phyloP scores from a whole-genome alignment of 2,888 invertebrate genomes.

The Seira sanloemensis region DNA sequence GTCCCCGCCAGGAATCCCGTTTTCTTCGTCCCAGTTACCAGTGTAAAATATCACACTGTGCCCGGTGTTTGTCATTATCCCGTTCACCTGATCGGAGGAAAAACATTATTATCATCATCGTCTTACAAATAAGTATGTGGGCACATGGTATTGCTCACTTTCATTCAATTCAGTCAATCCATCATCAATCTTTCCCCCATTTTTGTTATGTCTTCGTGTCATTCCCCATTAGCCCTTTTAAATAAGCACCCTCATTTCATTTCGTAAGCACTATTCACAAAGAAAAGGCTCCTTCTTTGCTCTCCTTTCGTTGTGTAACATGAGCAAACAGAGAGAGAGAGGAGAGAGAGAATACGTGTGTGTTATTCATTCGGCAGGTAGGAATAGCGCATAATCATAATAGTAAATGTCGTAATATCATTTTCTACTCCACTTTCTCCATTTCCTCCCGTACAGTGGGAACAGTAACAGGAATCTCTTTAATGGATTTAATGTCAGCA shows the following conservation, averaged over 20 bases:
- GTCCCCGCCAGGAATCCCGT: constrained; percentile 60
- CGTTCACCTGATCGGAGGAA: constrained; percentile 84
- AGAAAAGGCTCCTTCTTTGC: neutral
- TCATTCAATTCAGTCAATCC: constrained; percentile 34
- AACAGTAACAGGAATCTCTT: constrained; percentile 40
- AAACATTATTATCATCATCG: neutral
- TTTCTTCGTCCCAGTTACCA: constrained; percentile 72
- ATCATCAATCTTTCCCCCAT: constrained; percentile 31
- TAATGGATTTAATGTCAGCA: constrained; percentile 66
- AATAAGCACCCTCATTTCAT: neutral
- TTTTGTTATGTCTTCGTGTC: neutral
- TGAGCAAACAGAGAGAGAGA: neutral
- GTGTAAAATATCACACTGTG: constrained; percentile 90
- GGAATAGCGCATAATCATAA: neutral
- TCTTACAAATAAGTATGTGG: constrained; percentile 36
- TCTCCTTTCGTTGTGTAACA: neutral
- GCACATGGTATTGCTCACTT: neutral
- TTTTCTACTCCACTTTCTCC: neutral
- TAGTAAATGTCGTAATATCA: neutral
- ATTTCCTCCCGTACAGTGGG: constrained; percentile 1
- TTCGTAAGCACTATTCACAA: neutral
- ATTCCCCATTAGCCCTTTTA: constrained; percentile 9
- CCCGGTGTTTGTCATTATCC: constrained; percentile 93
- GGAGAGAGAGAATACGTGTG: too few species aligned
- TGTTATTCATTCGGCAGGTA: neutral